Evolutionary conservation across 2,888 invertebrate genomes (phyloP).

Genomic region (Polyploca ridens): DNA sequence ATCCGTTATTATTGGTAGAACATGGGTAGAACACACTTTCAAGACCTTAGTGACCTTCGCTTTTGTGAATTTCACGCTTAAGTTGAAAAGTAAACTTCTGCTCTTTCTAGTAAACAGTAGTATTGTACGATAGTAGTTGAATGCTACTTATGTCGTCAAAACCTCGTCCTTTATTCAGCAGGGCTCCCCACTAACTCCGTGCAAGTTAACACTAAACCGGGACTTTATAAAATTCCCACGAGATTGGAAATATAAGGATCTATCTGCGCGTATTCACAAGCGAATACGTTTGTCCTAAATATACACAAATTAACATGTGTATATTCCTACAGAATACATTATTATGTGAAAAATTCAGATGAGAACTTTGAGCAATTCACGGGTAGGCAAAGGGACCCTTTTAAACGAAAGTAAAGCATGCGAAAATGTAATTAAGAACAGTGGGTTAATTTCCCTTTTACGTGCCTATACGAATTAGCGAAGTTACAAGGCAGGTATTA

Average conservation of each 20-base stretch:
- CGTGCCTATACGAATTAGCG: slow-evolving; percentile 77
- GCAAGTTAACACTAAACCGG: not conserved
- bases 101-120: not conserved
- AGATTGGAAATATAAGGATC: slow-evolving; percentile 13
- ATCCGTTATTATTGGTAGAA: no score
- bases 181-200: not conserved
- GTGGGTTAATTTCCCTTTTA: slow-evolving; percentile 79
- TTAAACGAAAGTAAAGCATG: slow-evolving; percentile 79
- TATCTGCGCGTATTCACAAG: slow-evolving; percentile 8
- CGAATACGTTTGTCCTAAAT: slow-evolving; percentile 17
- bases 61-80: no score
- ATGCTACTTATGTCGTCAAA: not conserved
- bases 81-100: no score
- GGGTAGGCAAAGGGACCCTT: slow-evolving; percentile 69
- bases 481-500: slow-evolving; percentile 63
- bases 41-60: no score
- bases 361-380: slow-evolving; percentile 62
- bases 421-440: slow-evolving; percentile 82
- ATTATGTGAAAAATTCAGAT: slow-evolving; percentile 42
- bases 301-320: slow-evolving; percentile 21
- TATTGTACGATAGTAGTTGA: not conserved
- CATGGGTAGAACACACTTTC: no score
- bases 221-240: slow-evolving; percentile 3
- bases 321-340: slow-evolving; percentile 25
- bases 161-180: slow-evolving; percentile 4